Percentiles rank a stretch among this genome's conserved stretches.
Conservation (phyloP, 2,888 invertebrate genomes). For the Drosophila recens region DNA sequence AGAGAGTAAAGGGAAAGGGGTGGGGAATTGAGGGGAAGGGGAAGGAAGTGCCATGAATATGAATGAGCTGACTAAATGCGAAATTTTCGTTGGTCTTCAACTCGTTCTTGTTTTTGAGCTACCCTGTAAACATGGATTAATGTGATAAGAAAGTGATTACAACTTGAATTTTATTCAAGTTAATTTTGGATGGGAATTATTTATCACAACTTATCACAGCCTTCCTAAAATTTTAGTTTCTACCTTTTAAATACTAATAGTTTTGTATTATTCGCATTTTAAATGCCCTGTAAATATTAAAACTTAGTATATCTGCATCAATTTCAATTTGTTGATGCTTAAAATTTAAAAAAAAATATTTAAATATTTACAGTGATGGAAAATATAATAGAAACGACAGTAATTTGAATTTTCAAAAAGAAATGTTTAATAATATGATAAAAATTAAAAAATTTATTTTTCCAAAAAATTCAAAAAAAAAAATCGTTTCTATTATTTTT, state of each 20-base stretch:
- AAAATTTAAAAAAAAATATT: too few relatives aligned
- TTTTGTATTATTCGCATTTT: too few relatives aligned
- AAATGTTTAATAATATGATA: too few relatives aligned
- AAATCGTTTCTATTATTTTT: too few relatives aligned
- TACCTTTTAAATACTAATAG: neutral
- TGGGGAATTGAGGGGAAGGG: neutral
- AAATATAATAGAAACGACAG: too few relatives aligned
- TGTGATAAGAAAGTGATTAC: neutral
- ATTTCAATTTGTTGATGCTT: too few relatives aligned
- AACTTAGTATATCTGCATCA: neutral
- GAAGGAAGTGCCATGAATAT: constrained; percentile 59
- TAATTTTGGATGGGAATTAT: neutral
- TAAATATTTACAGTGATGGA: too few relatives aligned
- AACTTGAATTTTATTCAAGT: neutral
- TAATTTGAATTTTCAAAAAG: too few relatives aligned
- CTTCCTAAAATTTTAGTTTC: neutral
- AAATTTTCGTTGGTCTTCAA: constrained; percentile 26
- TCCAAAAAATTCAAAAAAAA: too few relatives aligned
- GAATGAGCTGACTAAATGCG: constrained; percentile 61
- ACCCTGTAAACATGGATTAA: constrained; percentile 28
- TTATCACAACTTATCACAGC: neutral
- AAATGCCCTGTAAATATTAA: neutral
- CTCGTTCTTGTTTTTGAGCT: constrained; percentile 15
- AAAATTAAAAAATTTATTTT: too few relatives aligned
- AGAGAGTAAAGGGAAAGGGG: neutral